phyloP scores from a whole-genome alignment of 2,888 invertebrate genomes.

The Didymodactylos carnosus region DNA sequence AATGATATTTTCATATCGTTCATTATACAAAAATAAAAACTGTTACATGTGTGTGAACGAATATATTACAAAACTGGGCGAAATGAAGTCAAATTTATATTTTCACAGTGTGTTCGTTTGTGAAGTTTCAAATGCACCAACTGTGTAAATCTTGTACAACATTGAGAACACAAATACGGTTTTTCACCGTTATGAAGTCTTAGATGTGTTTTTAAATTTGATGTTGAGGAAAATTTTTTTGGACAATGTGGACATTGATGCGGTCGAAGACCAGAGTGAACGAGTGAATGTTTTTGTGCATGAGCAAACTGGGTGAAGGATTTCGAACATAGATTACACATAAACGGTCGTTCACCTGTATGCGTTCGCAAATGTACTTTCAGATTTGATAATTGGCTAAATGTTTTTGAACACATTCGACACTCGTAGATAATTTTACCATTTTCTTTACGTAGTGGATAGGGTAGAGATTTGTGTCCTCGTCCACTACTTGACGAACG shows the following conservation, averaged over 20 bases:
- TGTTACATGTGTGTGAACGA: no score
- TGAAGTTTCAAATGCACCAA: constrained; percentile 13
- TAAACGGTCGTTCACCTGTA: constrained; percentile 91
- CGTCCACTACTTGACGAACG: no score
- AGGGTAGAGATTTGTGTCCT: constrained; percentile 41
- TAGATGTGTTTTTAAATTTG: constrained; percentile 13
- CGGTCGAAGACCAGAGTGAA: constrained; percentile 47
- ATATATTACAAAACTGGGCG: no score
- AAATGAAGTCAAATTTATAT: no score
- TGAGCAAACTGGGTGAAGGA: constrained; percentile 39
- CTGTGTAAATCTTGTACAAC: constrained; percentile 9
- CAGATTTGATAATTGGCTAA: constrained; percentile 89
- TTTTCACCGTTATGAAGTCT: constrained; percentile 11
- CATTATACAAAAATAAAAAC: no score
- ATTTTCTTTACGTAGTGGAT: constrained; percentile 86
- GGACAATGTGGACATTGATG: constrained; percentile 5
- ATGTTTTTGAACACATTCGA: constrained; percentile 89
- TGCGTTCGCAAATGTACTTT: constrained; percentile 93
- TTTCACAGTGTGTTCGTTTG: constrained; percentile 1
- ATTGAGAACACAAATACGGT: constrained; percentile 5
- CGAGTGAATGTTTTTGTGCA: constrained; percentile 75
- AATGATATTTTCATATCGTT: no score
- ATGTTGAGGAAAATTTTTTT: constrained; percentile 13
- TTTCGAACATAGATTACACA: constrained; percentile 86
- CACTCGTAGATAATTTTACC: constrained; percentile 99